Conservation (phyloP, 2,888 invertebrate genomes). For the Pherbina coryleti region DNA sequence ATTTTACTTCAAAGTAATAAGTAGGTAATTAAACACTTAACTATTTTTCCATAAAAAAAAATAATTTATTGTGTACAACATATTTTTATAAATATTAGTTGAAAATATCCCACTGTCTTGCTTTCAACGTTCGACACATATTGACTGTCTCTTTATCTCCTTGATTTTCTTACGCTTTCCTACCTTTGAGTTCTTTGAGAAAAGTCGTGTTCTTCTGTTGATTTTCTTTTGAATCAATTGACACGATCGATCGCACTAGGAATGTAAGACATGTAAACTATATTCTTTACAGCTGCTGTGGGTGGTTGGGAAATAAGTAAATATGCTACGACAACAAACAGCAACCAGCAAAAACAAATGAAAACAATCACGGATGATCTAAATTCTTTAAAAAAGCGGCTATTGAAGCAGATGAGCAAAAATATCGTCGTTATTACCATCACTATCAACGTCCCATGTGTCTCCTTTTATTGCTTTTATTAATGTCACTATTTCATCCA, state of each 20-base stretch:
- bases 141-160: not conserved
- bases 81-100: not conserved
- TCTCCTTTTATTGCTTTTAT: too few relatives aligned
- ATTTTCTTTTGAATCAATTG: not conserved
- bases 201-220: slow-evolving; percentile 4
- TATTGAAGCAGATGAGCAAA: too few relatives aligned
- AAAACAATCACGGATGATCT: too few relatives aligned
- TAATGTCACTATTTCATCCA: too few relatives aligned
- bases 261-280: not conserved
- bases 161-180: not conserved
- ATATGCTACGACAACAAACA: not conserved
- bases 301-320: not conserved
- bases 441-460: too few relatives aligned
- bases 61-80: too few relatives aligned
- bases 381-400: too few relatives aligned
- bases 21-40: too few relatives aligned
- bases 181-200: not conserved
- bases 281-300: not conserved
- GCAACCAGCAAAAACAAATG: not conserved
- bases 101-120: not conserved
- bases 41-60: too few relatives aligned
- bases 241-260: too few relatives aligned
- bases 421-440: too few relatives aligned
- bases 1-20: too few relatives aligned
- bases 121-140: not conserved